These are phyloP conservation scores for Osedax frankpressi DNA, from an alignment of 2,888 invertebrate genomes.

Conservation along the genomic window DNA sequence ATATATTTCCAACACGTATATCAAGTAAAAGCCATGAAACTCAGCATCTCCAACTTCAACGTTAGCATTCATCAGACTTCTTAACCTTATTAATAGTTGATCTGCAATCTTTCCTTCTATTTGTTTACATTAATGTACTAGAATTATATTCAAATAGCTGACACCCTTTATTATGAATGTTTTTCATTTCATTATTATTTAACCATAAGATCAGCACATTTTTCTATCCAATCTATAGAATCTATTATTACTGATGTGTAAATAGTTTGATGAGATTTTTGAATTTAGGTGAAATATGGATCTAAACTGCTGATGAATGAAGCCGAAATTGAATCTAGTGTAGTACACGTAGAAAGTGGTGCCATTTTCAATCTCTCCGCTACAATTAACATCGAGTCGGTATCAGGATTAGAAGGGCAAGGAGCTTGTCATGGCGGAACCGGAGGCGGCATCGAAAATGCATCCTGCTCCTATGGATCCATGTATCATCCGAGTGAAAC, in stretches of 20 bases:
- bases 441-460: slow-evolving; percentile 27
- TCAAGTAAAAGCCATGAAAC: not conserved
- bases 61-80: not conserved
- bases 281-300: slow-evolving; percentile 32
- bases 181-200: not conserved
- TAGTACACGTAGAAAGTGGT: slow-evolving; percentile 31
- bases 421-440: slow-evolving; percentile 34
- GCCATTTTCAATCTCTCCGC: slow-evolving; percentile 29
- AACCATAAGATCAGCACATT: too few relatives aligned
- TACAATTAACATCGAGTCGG: slow-evolving; percentile 25
- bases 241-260: too few relatives aligned
- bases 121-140: not conserved
- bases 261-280: too few relatives aligned
- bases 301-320: slow-evolving; percentile 31
- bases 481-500: slow-evolving; percentile 28
- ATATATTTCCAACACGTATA: slow-evolving; percentile 31
- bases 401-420: slow-evolving; percentile 27
- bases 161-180: not conserved
- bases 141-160: too few relatives aligned
- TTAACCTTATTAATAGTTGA: not conserved
- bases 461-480: slow-evolving; percentile 28
- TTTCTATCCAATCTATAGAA: too few relatives aligned
- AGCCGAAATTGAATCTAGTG: slow-evolving; percentile 28
- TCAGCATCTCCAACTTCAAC: not conserved
- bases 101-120: not conserved